Evolutionary conservation across 2,888 invertebrate genomes (phyloP), one percentile per base, ranked within the genome.

Genomic region (Rhogogaster chlorosoma): DNA sequence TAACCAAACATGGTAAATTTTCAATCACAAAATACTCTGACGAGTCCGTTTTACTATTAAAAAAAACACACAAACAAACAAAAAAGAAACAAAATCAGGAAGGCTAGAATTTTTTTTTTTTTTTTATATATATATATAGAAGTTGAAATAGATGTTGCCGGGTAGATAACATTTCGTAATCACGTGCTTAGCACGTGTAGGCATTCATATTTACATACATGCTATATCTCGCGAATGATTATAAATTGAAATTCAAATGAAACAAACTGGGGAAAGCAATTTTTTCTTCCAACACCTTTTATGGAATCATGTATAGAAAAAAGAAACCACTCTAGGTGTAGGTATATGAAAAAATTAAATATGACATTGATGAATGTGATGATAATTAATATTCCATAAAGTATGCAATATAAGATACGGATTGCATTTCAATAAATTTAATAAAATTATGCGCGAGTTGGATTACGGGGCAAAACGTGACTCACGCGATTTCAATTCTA

Each of bases 361-460:
- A 42, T 42, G 71, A 73, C 71, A 15, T 42, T 73, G 71, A 73
- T 73, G 38, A 42, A 73, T 73, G 71, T 22, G 38, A 42, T 73
- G 71, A 42, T 22, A n/a, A 42, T 73, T 42, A 42, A 42, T 38
- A 73, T 73, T 73, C 42, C 38, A 42, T 73, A 36, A 10, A 70
- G 70, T 67, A 26, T 67, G 22, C 53, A 6, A 6, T 61, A 26
- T 26, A 26, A 18, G 12, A 18, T 67, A 15, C 15, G 49, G 26
- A 53, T 49, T 77, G 49, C 15, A 77, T 77, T 49, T 77, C 49
- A 77, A 77, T 77, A 77, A 77, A 77, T 77, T 77, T 26, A 26
- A 53, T 53, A 18, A 29, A 77, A 18, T 77, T 49, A 77, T 53
- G 15, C n/a, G 26, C 29, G 49, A 45, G 15, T 61, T 26, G 32